Evolutionary conservation across 1,140 invertebrate species (phyloP), one percentile per base, ranked within the genome.

Genomic region (Drosophila watanabei): DNA sequence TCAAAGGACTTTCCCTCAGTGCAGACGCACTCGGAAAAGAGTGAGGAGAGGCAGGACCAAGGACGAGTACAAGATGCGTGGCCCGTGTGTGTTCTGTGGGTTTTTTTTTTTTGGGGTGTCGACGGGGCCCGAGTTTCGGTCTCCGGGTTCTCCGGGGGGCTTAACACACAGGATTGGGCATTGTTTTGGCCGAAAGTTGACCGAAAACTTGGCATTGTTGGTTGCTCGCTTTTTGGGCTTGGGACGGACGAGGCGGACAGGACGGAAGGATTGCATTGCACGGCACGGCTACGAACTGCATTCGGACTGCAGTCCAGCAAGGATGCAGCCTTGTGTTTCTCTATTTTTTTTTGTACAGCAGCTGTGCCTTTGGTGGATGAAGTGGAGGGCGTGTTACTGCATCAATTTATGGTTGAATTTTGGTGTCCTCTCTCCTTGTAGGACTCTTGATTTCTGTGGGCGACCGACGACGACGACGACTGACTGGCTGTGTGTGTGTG

Each of bases 121-220:
- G 37, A 18, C 5, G 48, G 6, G 32, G 13, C 5, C 20, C 20
- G n/a, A 20, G 61, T 18, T 30, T n/a, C n/a, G 54, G 58, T 3
- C 24, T 3, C 24, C 14, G 39, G 39, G 71, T 28, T 46, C 54
- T 57, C 41, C 32, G 54, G 18, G 56, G 56, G 60, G 41, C 51
- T 68, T 71, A 69, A 71, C 68, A 71, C 68, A 71, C 68, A 71
- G 75, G 58, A 71, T 54, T 79, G 66, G 75, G 81, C 84, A 88
- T 85, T 88, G 85, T 88, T 89, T 88, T 89, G 87, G 86, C 87
- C 81, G 86, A 89, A 89, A 89, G 86, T 89, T 89, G 86, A 89
- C 86, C 86, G 79, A 89, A 89, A 89, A 90, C 86, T 89, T 89
- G 86, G 86, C 86, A 89, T 89, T 89, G 79, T 89, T 90, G 86